These are phyloP conservation scores for Choreutis nemorana DNA, from an alignment of 2,888 invertebrate genomes.

Conservation along the genomic window DNA sequence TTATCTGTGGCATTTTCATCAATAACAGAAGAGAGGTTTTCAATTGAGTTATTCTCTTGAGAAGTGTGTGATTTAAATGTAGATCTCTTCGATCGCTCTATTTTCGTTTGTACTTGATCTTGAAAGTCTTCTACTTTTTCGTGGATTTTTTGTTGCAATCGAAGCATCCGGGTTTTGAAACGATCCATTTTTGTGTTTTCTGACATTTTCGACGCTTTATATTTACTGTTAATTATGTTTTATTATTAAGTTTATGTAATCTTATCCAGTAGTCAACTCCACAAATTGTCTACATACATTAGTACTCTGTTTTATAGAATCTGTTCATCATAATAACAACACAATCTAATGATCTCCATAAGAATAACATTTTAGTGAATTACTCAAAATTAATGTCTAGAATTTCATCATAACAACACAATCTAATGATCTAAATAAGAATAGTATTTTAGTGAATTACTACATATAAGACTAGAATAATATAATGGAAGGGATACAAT, in stretches of 20 bases:
- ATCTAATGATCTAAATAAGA: no score
- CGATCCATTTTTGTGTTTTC: conserved; percentile 44
- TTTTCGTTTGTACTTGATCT: conserved; percentile 46
- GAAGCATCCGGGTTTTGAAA: conserved; percentile 36
- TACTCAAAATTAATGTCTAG: no score
- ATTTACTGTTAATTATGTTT: not conserved
- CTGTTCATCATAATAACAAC: not conserved
- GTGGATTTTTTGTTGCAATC: conserved; percentile 48
- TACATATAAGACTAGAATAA: no score
- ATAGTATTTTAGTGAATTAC: no score
- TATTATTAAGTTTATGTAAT: no score
- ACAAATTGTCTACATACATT: not conserved
- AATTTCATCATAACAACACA: no score
- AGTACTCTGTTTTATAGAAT: not conserved
- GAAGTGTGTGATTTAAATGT: conserved; percentile 40
- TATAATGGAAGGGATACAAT: no score
- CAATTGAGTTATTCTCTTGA: conserved; percentile 39
- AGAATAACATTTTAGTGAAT: not conserved
- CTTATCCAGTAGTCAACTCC: no score
- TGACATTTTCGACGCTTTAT: conserved; percentile 20
- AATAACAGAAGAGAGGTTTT: conserved; percentile 19
- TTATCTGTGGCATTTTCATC: conserved; percentile 15
- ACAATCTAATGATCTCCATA: not conserved
- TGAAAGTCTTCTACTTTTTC: conserved; percentile 50
- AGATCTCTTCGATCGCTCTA: conserved; percentile 33